Evolutionary conservation across 2,888 invertebrate genomes (phyloP).

Genomic region (Drosophila paranaensis): DNA sequence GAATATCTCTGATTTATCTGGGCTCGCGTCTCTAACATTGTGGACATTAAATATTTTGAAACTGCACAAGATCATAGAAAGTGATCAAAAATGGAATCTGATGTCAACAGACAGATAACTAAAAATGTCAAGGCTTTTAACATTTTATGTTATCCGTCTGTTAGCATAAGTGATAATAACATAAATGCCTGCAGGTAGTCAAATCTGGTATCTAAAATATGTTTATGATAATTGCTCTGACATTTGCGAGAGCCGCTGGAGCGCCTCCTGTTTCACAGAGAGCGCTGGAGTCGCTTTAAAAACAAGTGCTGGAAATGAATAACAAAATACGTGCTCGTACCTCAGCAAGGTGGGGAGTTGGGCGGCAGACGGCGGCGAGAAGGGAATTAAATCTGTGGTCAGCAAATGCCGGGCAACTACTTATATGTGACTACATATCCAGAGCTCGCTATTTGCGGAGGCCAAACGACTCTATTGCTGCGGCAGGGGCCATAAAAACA

Average conservation of each 20-base stretch:
- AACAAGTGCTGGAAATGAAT: conserved; percentile 3
- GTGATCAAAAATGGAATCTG: no score
- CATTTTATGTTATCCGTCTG: no score
- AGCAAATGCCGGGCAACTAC: conserved; percentile 23
- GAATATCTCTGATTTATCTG: no score
- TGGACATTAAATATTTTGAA: no score
- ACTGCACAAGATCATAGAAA: no score
- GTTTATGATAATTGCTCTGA: neutral
- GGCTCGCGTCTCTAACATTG: no score
- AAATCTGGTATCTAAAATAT: neutral
- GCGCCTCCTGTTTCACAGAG: neutral
- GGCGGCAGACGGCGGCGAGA: neutral
- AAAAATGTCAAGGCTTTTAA: no score
- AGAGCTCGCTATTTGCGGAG: conserved; percentile 25
- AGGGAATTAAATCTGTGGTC: conserved; percentile 33
- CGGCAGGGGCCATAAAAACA: conserved; percentile 64
- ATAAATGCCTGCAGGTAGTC: no score
- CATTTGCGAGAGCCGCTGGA: neutral
- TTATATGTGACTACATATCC: conserved; percentile 11
- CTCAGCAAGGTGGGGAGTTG: conserved; percentile 12
- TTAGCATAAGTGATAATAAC: no score
- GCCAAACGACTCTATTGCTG: conserved; percentile 42
- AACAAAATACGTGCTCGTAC: neutral
- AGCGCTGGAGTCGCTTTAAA: neutral
- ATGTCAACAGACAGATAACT: no score